Evolutionary conservation across 2,797 vertebrate species (phyloP).

Genomic region (Borostomias antarcticus): DNA sequence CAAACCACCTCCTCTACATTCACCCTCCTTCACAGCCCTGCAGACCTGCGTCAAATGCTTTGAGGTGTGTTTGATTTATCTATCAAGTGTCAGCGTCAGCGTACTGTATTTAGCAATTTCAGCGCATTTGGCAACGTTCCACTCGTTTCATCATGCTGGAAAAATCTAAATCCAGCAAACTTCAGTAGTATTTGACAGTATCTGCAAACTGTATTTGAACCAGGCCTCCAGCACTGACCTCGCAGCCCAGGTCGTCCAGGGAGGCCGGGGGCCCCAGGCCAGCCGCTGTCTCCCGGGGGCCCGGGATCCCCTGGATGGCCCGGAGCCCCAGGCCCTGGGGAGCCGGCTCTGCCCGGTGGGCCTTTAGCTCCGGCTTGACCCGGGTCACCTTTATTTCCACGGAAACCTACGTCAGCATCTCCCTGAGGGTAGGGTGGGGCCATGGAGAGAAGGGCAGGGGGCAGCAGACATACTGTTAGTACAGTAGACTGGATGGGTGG

Average conservation of each 20-base stretch:
- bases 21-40: too few relatives aligned
- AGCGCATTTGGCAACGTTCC: not conserved
- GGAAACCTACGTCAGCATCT: slow-evolving; percentile 20
- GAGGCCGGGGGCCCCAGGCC: slow-evolving; percentile 47
- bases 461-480: not conserved
- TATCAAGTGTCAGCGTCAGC: too few relatives aligned
- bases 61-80: too few relatives aligned
- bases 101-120: not conserved
- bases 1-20: not conserved
- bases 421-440: slow-evolving; percentile 42
- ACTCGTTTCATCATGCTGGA: not conserved
- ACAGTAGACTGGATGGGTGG: too few relatives aligned
- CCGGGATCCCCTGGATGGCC: slow-evolving; percentile 53
- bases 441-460: not conserved
- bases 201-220: too few relatives aligned
- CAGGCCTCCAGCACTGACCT: slow-evolving; percentile 58
- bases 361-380: slow-evolving; percentile 62
- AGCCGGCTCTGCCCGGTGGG: slow-evolving; percentile 40
- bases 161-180: not conserved
- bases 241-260: slow-evolving; percentile 54
- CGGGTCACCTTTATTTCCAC: slow-evolving; percentile 56
- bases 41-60: too few relatives aligned
- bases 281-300: slow-evolving; percentile 54
- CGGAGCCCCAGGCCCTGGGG: slow-evolving; percentile 41
- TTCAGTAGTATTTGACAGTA: not conserved